Conservation (phyloP, 2,888 invertebrate genomes). For the Meandrusa payeni region DNA sequence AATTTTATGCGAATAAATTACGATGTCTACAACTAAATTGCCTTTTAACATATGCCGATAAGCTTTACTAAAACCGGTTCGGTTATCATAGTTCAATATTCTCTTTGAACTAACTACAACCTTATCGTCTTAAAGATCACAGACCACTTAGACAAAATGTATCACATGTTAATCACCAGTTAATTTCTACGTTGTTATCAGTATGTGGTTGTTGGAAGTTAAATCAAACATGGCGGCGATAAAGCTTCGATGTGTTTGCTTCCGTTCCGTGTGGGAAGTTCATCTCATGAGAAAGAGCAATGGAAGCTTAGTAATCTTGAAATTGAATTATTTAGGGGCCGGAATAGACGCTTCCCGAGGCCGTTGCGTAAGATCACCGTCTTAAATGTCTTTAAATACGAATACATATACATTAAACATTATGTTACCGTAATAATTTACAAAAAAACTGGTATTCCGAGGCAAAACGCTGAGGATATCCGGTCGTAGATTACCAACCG, state of each 20-base stretch:
- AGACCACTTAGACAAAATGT: too few species aligned
- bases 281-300: constrained; percentile 19
- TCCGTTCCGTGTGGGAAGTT: constrained; percentile 16
- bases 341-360: constrained; percentile 12
- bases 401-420: constrained; percentile 9
- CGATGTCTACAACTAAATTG: too few species aligned
- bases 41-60: too few species aligned
- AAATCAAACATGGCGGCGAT: constrained; percentile 11
- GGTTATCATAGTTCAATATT: too few species aligned
- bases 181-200: constrained; percentile 2
- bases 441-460: constrained; percentile 13
- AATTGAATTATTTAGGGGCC: constrained; percentile 16
- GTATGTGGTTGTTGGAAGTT: constrained; percentile 1
- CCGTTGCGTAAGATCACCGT: constrained; percentile 12
- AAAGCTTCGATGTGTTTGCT: neutral
- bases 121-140: too few species aligned
- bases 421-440: constrained; percentile 19
- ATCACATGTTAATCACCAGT: constrained; percentile 6
- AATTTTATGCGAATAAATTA: too few species aligned
- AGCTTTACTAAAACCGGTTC: too few species aligned
- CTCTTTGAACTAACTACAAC: too few species aligned
- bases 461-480: constrained; percentile 17
- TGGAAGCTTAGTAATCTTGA: constrained; percentile 9
- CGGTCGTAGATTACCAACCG: too few species aligned
- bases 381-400: constrained; percentile 13